Evolutionary conservation across 1,140 invertebrate species (phyloP), one percentile per base, ranked within the genome.

Genomic region (Rhopalosiphum padi): DNA sequence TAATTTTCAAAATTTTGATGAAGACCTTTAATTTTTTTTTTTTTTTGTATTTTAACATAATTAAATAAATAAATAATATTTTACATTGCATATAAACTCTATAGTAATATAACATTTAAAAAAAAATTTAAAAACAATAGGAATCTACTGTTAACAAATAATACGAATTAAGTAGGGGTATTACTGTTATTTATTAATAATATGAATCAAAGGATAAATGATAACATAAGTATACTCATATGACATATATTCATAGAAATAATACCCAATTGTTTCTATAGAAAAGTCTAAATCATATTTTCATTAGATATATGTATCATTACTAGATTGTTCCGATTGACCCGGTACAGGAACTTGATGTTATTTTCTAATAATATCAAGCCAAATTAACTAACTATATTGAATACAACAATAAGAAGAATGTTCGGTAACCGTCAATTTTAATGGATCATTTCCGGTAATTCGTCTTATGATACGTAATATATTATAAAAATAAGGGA

Each of bases 381-480:
- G 37, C 68, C 37, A 15, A 90, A 90, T 90, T 46, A 51, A 51
- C 37, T 77, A 90, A 87, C 88, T 37, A 18, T 48, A 83, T 46
- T 55, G 43, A 91, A 51, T 51, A 35, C 35, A 30, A 86, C 82
- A 93, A 86, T 25, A 48, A 83, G 46, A 92, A 91, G 22, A 91
- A 82, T 82, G 48, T 51, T 41, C 91, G 5, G 23, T 23, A 92
- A n/a, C 48, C 25, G 8, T 93, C 23, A 83, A 35, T 35, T 92
- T 93, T 93, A 93, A 93, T 93, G 82, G 91, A 93, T 86, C 48
- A n/a, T 86, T 85, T 93, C 91, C 91, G 91, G 90, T 90, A 43
- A 15, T 43, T 35, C 41, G 15, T 60, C 55, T 43, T 68, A 90
- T 90, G 2, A 68, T 90, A 68, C 89, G 2, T 43, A 90, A 41